Evolutionary conservation across 2,888 invertebrate species (phyloP), one percentile per base, ranked within the genome.

Genomic region (Antheraea assamensis): DNA sequence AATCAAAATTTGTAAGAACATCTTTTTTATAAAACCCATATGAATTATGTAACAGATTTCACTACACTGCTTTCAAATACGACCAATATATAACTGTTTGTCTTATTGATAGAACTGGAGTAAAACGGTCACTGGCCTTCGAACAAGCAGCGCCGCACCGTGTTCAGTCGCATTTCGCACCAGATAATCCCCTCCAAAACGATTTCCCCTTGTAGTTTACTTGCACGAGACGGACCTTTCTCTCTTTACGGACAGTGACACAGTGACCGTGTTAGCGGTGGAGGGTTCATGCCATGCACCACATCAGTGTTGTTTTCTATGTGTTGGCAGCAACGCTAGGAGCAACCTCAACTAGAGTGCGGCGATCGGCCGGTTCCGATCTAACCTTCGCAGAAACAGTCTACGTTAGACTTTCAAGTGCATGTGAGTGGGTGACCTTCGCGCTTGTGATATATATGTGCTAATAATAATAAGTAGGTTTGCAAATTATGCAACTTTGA

Each of bases 221-320:
- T 81, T 79, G 85, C 80, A 78, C 82, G 82, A 80, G 85, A 82
- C 88, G 78, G 83, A 87, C 94, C 93, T 93, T 92, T 93, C 93
- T 92, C 93, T 92, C 81, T 79, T 80, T 78, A 81, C 86, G 85
- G 89, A 83, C 92, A 92, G 92, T 92, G 93, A 88, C 92, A 92
- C 85, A 90, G 92, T 92, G 92, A 90, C 93, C 92, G 93, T 89
- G 91, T 87, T 87, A 81, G 86, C 87, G 85, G 85, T 82, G 86
- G 87, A 89, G 89, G 88, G 90, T 85, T 83, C 81, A 81, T 88
- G 90, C 88, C 89, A 93, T 93, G 93, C 86, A 85, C 89, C 85
- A 84, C 81, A 83, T 83, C 81, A 83, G 79, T 78, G 80, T 82
- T 75, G 79, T 85, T 74, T 81, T 82, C 77, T 83, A 78, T 78